A percentile compares a stretch with the other conserved stretches of the same genome.
phyloP scores from a whole-genome alignment of 2,113 vertebrate genomes.

The Hypanus sabinus region DNA sequence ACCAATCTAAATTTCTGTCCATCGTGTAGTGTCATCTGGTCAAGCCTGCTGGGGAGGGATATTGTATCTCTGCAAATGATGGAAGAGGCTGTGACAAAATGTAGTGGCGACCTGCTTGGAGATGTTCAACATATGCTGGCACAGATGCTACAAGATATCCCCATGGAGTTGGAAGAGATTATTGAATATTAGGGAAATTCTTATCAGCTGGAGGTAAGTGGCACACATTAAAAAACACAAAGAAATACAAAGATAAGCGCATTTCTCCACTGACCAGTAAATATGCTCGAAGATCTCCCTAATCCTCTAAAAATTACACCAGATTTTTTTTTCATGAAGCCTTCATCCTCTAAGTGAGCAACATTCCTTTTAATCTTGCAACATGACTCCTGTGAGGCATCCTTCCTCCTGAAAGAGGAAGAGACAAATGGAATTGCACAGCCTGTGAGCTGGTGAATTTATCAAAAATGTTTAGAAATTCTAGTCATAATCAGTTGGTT shows the following conservation, averaged over 20 bases:
- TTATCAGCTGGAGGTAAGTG: constrained; percentile 53
- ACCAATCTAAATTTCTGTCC: constrained; percentile 52
- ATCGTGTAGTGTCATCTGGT: constrained; percentile 48
- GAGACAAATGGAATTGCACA: background rate
- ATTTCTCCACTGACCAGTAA: constrained; percentile 25
- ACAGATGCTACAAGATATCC: constrained; percentile 53
- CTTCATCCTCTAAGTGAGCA: background rate
- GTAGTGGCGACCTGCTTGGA: constrained; percentile 56
- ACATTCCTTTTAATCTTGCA: background rate
- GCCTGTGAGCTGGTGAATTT: no score
- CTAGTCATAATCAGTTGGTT: background rate
- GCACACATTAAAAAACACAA: constrained; percentile 21
- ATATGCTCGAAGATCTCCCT: background rate
- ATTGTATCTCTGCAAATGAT: constrained; percentile 50
- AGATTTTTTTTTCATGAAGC: background rate
- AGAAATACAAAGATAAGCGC: constrained; percentile 21
- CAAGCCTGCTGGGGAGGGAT: constrained; percentile 45
- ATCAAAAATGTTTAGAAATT: background rate
- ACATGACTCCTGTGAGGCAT: background rate
- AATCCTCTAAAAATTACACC: background rate
- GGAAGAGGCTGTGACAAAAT: constrained; percentile 52
- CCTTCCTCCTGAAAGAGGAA: background rate
- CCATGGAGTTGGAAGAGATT: constrained; percentile 54
- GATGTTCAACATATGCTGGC: constrained; percentile 65
- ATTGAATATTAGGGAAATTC: constrained; percentile 70